Evolutionary conservation across 2,797 vertebrate genomes (phyloP), one percentile per base, ranked within the genome.

Genomic region (Vireo griseus): DNA sequence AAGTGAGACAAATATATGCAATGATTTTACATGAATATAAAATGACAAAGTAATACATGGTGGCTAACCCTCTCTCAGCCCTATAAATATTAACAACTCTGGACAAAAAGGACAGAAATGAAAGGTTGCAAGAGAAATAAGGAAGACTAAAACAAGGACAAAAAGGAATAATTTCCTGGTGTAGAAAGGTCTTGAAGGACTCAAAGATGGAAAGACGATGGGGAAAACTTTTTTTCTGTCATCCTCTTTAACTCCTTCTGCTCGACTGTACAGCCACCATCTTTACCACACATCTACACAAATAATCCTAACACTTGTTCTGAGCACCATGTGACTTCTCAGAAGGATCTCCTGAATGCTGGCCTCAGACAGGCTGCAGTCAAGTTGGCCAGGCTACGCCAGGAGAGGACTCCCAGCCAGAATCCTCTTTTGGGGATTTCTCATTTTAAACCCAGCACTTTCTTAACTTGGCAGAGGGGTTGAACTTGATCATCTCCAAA

Each of bases 261-360:
- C 31, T 31, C 19, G 51, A 69, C 28, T 35, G 7, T 11, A 47
- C 1, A 80, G 13, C 25, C 29, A 47, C 13, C 20, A 42, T 17
- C 21, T n/a, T 55, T 19, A 67, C 13, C 54, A 55, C 13, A 22
- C 0, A 0, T 33, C 8, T 52, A 37, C 31, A 42, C 7, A 40
- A 28, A 72, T 4, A 40, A 68, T 17, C 25, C 31, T 12, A 52
- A 48, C 42, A n/a, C 45, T 47, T 0, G 1, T 33, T 68, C 42
- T 48, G 1, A 3, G 37, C 54, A 76, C 37, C 0, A 0, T 19
- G 10, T 10, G 16, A 52, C 50, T 65, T 73, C 33, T 48, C 25
- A 61, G 50, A 35, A 79, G 26, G 28, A 52, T 16, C 22, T 84
- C 24, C n/a, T 48, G 29, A 57, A 74, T 6, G 16, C 44, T 66